Percentiles rank a stretch among this genome's conserved stretches.
phyloP scores from a whole-genome alignment of 1,140 invertebrate genomes.

The Pollicipes pollicipes region DNA sequence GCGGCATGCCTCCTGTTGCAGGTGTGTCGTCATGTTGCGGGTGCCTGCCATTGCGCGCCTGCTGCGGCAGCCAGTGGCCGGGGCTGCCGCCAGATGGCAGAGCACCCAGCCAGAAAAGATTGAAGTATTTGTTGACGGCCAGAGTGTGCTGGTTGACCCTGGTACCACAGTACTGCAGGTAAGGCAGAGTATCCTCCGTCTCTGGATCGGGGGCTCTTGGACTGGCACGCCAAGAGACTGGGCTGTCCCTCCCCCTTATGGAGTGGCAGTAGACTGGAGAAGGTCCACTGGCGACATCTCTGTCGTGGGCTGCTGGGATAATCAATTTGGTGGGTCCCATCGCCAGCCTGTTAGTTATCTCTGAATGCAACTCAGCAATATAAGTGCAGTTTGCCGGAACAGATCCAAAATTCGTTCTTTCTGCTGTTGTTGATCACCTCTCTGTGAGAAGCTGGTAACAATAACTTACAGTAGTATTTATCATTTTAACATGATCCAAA shows the following conservation, averaged over 20 bases:
- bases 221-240: background rate
- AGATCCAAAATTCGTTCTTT: too few relatives aligned
- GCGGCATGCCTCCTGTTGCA: too few relatives aligned
- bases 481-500: too few relatives aligned
- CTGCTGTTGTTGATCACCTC: too few relatives aligned
- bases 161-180: constrained; percentile 96
- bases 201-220: background rate
- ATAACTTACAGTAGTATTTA: too few relatives aligned
- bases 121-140: constrained; percentile 96
- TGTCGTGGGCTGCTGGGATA: background rate
- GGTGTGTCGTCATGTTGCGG: background rate
- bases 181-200: constrained; percentile 16
- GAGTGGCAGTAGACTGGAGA: background rate
- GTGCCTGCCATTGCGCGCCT: background rate
- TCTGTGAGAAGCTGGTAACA: too few relatives aligned
- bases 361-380: too few relatives aligned
- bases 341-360: constrained; percentile 61
- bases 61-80: background rate
- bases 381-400: too few relatives aligned
- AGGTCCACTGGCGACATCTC: background rate
- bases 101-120: constrained; percentile 47
- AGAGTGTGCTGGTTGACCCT: constrained; percentile 78
- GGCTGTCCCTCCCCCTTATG: too few relatives aligned
- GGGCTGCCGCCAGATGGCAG: background rate
- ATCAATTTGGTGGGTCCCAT: constrained; percentile 81